Percentiles rank a stretch among this genome's conserved stretches.
Conservation (phyloP, 2,113 vertebrate genomes). For the Arothron firmamentum region DNA sequence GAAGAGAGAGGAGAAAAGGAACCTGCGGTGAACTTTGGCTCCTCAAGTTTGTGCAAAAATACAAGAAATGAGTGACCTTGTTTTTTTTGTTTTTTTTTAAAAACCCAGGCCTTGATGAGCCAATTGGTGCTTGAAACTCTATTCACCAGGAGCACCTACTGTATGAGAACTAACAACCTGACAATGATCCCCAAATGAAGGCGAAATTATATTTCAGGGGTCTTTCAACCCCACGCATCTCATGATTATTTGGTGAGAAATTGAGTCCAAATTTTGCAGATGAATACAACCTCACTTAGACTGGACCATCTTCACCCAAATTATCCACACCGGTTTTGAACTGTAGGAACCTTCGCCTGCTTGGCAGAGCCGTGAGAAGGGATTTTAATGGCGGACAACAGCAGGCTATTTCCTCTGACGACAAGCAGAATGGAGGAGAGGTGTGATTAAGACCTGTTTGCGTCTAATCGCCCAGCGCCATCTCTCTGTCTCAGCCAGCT, state of each 20-base stretch:
- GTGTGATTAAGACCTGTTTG: constrained; percentile 63
- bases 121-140: constrained; percentile 46
- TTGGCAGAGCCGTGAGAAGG: constrained; percentile 7
- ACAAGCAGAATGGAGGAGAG: constrained; percentile 57
- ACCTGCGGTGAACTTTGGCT: constrained; percentile 61
- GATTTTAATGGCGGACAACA: constrained; percentile 14
- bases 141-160: constrained; percentile 23
- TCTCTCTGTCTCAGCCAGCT: constrained; percentile 22
- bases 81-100: constrained; percentile 32
- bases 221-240: constrained; percentile 19
- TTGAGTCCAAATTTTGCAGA: constrained; percentile 54
- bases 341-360: constrained; percentile 22
- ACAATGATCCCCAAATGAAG: constrained; percentile 43
- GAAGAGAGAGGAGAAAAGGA: constrained; percentile 60
- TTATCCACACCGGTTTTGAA: too few species aligned
- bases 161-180: constrained; percentile 37
- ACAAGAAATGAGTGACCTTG: constrained; percentile 49
- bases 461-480: constrained; percentile 65
- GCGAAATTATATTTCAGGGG: constrained; percentile 25
- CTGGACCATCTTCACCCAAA: constrained; percentile 45
- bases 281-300: constrained; percentile 47
- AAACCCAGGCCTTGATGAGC: constrained; percentile 44
- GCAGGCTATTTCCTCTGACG: constrained; percentile 46
- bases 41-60: constrained; percentile 56
- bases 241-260: constrained; percentile 44